Conservation (phyloP, 2,113 vertebrate species). For the Probosciger aterrimus region DNA sequence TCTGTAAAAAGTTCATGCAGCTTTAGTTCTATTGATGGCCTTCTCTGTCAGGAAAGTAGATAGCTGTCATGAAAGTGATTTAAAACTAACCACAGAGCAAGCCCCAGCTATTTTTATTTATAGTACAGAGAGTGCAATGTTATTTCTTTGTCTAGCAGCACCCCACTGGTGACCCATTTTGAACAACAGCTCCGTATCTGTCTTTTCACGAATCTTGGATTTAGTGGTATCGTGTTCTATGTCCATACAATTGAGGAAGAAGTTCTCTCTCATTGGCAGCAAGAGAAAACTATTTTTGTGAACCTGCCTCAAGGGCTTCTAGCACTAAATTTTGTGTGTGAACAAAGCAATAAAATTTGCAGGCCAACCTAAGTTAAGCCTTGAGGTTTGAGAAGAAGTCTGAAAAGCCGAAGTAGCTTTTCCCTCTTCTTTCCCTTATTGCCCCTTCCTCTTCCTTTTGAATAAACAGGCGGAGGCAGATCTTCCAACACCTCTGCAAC, state of each 20-base stretch:
- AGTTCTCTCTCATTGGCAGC: not conserved
- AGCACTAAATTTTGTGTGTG: conserved; percentile 5
- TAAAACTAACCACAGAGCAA: not conserved
- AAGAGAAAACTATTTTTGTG: not conserved
- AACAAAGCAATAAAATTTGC: conserved; percentile 51
- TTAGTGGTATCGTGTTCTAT: not conserved
- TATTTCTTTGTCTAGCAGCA: not conserved
- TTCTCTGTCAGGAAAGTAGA: not conserved
- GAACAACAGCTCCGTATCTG: not conserved
- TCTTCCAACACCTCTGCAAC: not conserved
- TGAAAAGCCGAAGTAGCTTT: conserved; percentile 18
- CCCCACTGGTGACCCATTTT: not conserved
- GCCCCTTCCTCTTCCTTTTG: conserved; percentile 1
- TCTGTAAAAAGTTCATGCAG: not conserved
- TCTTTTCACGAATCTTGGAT: conserved; percentile 23
- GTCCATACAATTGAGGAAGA: not conserved
- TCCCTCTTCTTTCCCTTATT: not conserved
- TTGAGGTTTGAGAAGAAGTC: conserved; percentile 28
- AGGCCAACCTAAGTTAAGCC: conserved; percentile 7
- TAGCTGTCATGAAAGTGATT: not conserved
- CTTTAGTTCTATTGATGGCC: not conserved
- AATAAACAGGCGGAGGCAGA: not conserved
- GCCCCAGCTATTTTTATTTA: not conserved
- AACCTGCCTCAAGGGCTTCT: not conserved
- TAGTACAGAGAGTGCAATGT: not conserved